A percentile compares a stretch with the other conserved stretches of the same genome.
Conservation (phyloP, 2,797 vertebrate genomes). For the Sphaeramia orbicularis region DNA sequence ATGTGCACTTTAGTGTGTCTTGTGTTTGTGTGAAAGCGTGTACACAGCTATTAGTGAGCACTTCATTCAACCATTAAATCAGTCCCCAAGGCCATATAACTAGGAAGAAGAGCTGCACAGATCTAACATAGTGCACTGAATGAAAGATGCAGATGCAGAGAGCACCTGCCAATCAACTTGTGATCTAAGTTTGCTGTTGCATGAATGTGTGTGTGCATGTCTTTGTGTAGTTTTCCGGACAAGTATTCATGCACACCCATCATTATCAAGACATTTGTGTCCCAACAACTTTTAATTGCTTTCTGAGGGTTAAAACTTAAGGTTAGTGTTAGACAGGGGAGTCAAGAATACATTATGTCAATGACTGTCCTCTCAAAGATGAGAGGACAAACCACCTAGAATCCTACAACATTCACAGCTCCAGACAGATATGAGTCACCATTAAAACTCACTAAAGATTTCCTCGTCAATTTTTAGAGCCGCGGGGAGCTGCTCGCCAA, state of each 20-base stretch:
- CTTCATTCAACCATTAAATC: slow-evolving; percentile 92
- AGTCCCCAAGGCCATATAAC: slow-evolving; percentile 90
- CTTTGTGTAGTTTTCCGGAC: too few species aligned
- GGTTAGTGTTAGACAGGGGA: too few species aligned
- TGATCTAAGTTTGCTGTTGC: slow-evolving; percentile 19
- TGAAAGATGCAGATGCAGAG: slow-evolving; percentile 35
- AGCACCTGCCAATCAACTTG: slow-evolving; percentile 44
- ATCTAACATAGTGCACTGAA: slow-evolving; percentile 28
- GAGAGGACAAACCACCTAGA: neutral
- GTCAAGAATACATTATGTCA: neutral
- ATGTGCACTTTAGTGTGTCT: slow-evolving; percentile 14
- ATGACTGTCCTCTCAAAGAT: neutral
- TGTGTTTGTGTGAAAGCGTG: neutral
- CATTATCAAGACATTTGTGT: too few species aligned
- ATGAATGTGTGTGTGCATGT: slow-evolving; percentile 8
- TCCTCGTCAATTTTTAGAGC: slow-evolving; percentile 31
- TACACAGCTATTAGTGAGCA: slow-evolving; percentile 88
- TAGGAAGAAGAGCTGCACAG: slow-evolving; percentile 82
- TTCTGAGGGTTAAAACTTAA: too few species aligned
- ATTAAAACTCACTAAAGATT: slow-evolving; percentile 38
- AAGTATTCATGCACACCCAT: neutral
- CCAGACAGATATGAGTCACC: slow-evolving; percentile 55
- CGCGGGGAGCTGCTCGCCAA: slow-evolving; percentile 29
- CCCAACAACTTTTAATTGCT: too few species aligned
- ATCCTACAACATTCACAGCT: slow-evolving; percentile 14